Evolutionary conservation across 2,113 vertebrate genomes (phyloP), one percentile per base, ranked within the genome.

Genomic region (Zapornia atra): DNA sequence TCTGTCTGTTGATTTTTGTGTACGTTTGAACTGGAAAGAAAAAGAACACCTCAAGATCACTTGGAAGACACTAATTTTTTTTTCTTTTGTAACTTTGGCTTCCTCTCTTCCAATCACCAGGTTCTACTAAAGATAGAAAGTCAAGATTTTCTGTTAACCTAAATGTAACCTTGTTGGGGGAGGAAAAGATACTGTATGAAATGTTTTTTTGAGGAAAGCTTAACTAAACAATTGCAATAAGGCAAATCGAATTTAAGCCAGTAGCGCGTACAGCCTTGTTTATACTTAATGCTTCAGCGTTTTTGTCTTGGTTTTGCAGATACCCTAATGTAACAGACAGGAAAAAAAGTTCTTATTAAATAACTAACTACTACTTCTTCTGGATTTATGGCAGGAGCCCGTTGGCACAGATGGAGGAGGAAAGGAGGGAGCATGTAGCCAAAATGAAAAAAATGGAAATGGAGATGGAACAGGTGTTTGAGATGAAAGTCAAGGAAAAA

Each of bases 391-490:
- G 75, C 97, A 99, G 99, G 98, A 99, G 99, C 92, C 99, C 99
- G 0, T 96, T 99, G 96, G 99, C 99, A 92, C 99, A 99, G 97
- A 99, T 99, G 99, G 99, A 99, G 96, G 99, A 99, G 96, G 99
- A 99, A 96, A 97, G 99, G 94, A 98, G 99, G 89, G 99, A 99
- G 91, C 99, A 99, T 17, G 99, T 99, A 96, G 94, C 99, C 53
- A 99, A 99, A 97, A 99, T 99, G 99, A 99, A 99, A 96, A 99
- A 99, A 96, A 99, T 99, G 99, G 99, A 99, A 96, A 99, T 99
- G 99, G 99, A 99, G 94, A 99, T 99, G 99, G 99, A 99, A 63
- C 99, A 99, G 96, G 99, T 99, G 93, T 99, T 99, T 94, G 99
- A 99, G 96, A 99, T 99, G 99, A 99, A 99, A 98, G 99, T 99